phyloP scores from a whole-genome alignment of 2,888 invertebrate species.

The Drosophila borealis region DNA sequence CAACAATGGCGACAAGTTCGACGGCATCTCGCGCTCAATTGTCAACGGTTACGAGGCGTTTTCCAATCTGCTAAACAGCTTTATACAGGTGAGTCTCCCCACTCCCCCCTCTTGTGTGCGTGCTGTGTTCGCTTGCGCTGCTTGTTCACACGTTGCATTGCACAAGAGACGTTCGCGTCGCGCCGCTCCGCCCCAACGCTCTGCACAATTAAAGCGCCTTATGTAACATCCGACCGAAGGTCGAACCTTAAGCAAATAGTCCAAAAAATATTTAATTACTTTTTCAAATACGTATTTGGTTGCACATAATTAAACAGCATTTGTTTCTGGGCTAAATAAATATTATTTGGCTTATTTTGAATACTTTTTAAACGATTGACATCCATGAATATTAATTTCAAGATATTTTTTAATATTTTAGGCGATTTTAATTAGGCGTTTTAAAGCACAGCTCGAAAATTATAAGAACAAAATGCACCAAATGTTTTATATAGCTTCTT shows the following conservation, averaged over 20 bases:
- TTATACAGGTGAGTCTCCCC: slow-evolving; percentile 87
- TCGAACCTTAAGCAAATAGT: slow-evolving; percentile 5
- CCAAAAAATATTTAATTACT: too few relatives aligned
- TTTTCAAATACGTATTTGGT: too few relatives aligned
- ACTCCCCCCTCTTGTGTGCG: not conserved
- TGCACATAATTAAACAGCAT: too few relatives aligned
- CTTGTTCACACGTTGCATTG: slow-evolving; percentile 45
- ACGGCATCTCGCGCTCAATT: slow-evolving; percentile 87
- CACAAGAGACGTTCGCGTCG: slow-evolving; percentile 24
- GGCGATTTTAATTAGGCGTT: too few relatives aligned
- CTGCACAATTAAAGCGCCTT: slow-evolving; percentile 26
- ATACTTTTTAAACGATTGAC: too few relatives aligned
- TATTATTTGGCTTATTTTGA: too few relatives aligned
- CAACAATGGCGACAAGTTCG: slow-evolving; percentile 89
- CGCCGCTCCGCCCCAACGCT: not conserved
- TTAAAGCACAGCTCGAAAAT: too few relatives aligned
- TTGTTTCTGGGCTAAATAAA: too few relatives aligned
- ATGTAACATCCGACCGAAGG: slow-evolving; percentile 21
- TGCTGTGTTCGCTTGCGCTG: slow-evolving; percentile 4
- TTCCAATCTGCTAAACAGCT: slow-evolving; percentile 88
- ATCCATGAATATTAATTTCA: too few relatives aligned
- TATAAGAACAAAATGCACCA: too few relatives aligned
- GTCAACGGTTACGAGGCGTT: slow-evolving; percentile 89
- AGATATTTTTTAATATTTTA: too few relatives aligned
- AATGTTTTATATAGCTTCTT: too few relatives aligned